Base-by-base conservation (phyloP, 64 coral and sea anemone species). In the Montipora cactus region DNA sequence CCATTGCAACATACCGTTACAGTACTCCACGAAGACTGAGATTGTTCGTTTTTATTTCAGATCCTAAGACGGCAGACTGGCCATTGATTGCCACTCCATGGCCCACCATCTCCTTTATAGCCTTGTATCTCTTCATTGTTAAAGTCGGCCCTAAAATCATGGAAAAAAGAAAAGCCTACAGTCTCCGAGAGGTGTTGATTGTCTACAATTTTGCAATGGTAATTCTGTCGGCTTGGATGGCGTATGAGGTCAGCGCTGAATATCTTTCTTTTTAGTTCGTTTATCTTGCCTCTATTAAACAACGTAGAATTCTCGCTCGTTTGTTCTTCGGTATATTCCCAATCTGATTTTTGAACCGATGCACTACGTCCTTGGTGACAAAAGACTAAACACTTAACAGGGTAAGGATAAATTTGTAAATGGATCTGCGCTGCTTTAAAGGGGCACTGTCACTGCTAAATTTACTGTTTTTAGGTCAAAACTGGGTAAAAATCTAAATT, bases 111-210 rank as follows among this genome's bases (percentile, higher is more conserved):
- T 23, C 67, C 28, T 72, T 88, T 28, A 80, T 99, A 55, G 89
- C 92, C 20, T 59, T 92, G 50, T 96, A 99, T 49, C 76, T 99
- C 1, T 66, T 96, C 44, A 89, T 99, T 46, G 92, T 99, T 12
- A 94, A 94, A 46, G 53, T 99, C 47, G 97, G 97, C n/a, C 97
- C 95, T 5, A 96, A 96, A 58, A 21, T 94, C 22, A 99, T 99
- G 97, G 94, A 96, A 72, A 96, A 88, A 12, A 88, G 90, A 49
- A 83, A 94, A 76, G 83, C 95, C 0, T 96, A 80, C 68, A 80
- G 91, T 14, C 59, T 96, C 0, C 89, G 89, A 71, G 79, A 59
- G 76, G 74, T 99, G 1, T 75, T 99, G 3, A 90, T 99, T 70
- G 78, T 86, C 1, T 96, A 99, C 78, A 99, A 99, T 74, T 87